phyloP scores from a whole-genome alignment of 53 echinoderm and acorn worm species.

The Echinarachnius parma region DNA sequence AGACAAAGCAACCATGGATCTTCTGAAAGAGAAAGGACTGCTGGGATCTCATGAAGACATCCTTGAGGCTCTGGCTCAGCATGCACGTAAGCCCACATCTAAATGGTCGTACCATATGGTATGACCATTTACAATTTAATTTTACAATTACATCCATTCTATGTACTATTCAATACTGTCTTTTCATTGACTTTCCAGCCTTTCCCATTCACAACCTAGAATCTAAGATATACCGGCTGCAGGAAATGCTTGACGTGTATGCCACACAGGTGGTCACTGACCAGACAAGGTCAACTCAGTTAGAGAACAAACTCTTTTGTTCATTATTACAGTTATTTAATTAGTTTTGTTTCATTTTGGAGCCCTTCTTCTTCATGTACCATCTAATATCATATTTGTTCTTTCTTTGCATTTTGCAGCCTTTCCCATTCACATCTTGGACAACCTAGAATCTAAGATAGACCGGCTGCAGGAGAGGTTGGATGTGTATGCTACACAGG shows the following conservation, averaged over 20 bases:
- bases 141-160: too few relatives aligned
- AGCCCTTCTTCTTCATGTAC: too few relatives aligned
- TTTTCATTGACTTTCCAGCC: too few relatives aligned
- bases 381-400: too few relatives aligned
- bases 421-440: constrained; percentile 88
- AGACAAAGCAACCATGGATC: constrained; percentile 54
- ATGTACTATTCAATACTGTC: too few relatives aligned
- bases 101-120: too few relatives aligned
- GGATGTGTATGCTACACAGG: constrained; percentile 74
- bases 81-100: constrained; percentile 99
- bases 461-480: constrained; percentile 65
- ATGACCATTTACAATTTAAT: too few relatives aligned
- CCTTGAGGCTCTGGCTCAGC: constrained; percentile 60
- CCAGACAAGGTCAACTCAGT: constrained; percentile 50
- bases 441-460: constrained; percentile 73
- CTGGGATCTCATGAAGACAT: constrained; percentile 82
- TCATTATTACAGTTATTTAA: too few relatives aligned
- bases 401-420: too few relatives aligned
- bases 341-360: too few relatives aligned
- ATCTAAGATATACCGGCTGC: constrained; percentile 66
- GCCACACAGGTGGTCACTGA: constrained; percentile 78
- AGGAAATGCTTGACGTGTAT: constrained; percentile 68
- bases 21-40: constrained; percentile 65
- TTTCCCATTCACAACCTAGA: constrained; percentile 81
- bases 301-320: constrained; percentile 79